Conservation (phyloP, 2,888 invertebrate genomes). For the Scaptomyza flava region DNA sequence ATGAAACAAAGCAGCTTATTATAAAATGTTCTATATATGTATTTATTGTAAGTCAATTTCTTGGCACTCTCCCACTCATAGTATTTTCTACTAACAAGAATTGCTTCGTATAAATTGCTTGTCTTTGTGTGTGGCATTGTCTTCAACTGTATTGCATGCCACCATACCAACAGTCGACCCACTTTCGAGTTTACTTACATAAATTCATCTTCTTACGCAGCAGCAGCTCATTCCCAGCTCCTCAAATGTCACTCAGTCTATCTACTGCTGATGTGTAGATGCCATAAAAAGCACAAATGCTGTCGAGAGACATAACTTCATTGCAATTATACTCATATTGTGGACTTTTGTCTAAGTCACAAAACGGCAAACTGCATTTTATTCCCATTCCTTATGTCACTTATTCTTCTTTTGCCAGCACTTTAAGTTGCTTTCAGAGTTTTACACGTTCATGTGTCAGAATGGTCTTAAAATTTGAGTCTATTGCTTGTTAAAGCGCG, state of each 20-base stretch:
- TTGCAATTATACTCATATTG: conserved; percentile 59
- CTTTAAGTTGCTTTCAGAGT: not conserved
- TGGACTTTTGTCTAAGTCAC: conserved; percentile 38
- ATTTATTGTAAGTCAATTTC: not conserved
- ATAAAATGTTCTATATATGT: not conserved
- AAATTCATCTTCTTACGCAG: conserved; percentile 17
- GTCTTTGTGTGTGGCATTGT: conserved; percentile 13
- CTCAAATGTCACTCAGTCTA: not conserved
- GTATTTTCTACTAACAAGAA: not conserved
- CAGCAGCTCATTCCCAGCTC: conserved; percentile 4
- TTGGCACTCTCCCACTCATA: not conserved
- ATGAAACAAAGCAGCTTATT: not conserved
- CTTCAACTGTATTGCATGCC: conserved; percentile 21
- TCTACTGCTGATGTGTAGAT: conserved; percentile 16
- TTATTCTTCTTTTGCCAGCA: not conserved
- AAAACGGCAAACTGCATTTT: conserved; percentile 38
- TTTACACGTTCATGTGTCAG: not conserved
- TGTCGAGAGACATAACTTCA: conserved; percentile 59
- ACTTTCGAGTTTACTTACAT: conserved; percentile 44
- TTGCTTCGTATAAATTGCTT: not conserved
- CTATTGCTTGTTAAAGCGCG: conserved; percentile 1
- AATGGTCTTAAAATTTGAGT: conserved; percentile 5
- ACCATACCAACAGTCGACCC: conserved; percentile 35
- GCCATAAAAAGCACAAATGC: conserved; percentile 44
- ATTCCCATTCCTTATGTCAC: conserved; percentile 11